These are phyloP conservation scores for Rugalucina vietnamica DNA, from an alignment of 2,888 invertebrate genomes.

Conservation along the genomic window DNA sequence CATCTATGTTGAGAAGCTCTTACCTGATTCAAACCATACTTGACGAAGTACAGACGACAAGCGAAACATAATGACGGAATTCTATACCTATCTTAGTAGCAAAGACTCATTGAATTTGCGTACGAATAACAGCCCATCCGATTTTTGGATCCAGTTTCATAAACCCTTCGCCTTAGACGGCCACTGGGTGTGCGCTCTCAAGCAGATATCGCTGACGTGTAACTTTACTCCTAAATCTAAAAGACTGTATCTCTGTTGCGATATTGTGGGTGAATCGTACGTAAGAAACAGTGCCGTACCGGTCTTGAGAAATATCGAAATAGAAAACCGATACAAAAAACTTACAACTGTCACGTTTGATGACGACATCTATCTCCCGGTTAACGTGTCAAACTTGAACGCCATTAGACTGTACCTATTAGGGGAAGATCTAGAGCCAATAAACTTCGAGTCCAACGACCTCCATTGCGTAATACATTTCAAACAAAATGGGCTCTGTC, in stretches of 20 bases:
- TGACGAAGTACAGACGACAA: conserved; percentile 13
- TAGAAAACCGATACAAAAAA: not conserved
- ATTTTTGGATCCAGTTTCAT: conserved; percentile 38
- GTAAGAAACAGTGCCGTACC: not conserved
- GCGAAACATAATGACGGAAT: not conserved
- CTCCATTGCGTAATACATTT: not conserved
- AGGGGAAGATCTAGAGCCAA: conserved; percentile 20
- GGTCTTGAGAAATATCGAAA: not conserved
- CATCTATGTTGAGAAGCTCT: not conserved
- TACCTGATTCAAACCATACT: not conserved
- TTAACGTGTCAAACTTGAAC: conserved; percentile 2
- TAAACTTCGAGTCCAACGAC: not conserved
- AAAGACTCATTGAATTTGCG: too few species aligned
- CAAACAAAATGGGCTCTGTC: conserved; percentile 40
- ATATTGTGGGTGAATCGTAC: not conserved
- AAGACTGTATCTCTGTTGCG: not conserved
- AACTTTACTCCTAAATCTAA: conserved; percentile 25
- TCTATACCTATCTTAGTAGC: not conserved
- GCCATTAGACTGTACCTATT: conserved; percentile 4
- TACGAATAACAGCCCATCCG: conserved; percentile 27
- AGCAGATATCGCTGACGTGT: conserved; percentile 31
- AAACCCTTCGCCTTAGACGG: conserved; percentile 34
- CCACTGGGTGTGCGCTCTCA: conserved; percentile 24
- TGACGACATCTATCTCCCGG: not conserved
- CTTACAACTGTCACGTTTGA: not conserved